phyloP scores from a whole-genome alignment of 2,888 invertebrate genomes.

The Eustalomyia histrio region DNA sequence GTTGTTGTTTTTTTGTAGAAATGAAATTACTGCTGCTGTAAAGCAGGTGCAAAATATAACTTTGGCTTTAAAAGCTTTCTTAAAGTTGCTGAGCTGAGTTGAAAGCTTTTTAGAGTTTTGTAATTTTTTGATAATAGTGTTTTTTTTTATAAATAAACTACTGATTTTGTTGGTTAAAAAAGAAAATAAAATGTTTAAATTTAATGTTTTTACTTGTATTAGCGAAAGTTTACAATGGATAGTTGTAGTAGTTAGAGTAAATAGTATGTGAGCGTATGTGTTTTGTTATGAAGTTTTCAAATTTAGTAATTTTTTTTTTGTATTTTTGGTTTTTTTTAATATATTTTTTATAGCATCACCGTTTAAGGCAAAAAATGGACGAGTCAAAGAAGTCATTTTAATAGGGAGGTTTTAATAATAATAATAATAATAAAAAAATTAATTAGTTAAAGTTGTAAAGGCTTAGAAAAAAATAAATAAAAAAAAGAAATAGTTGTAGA shows the following conservation, averaged over 20 bases:
- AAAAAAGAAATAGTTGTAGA: conserved; percentile 48
- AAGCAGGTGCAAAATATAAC: conserved; percentile 48
- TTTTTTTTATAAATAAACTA: conserved; percentile 15
- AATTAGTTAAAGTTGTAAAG: conserved; percentile 57
- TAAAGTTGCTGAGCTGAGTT: conserved; percentile 47
- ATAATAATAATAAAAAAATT: conserved; percentile 48
- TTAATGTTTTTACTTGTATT: conserved; percentile 4
- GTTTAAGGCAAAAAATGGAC: conserved; percentile 76
- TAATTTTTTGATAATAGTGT: conserved; percentile 22
- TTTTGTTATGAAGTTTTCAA: conserved; percentile 65
- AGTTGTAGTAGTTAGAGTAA: conserved; percentile 28
- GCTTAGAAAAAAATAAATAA: conserved; percentile 65
- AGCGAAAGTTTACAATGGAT: conserved; percentile 26
- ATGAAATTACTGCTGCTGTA: conserved; percentile 38
- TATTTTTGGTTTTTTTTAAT: conserved; percentile 64
- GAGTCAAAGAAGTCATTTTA: conserved; percentile 79
- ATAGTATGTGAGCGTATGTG: conserved; percentile 59
- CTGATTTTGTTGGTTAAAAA: not conserved
- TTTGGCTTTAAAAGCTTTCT: conserved; percentile 41
- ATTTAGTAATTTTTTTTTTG: conserved; percentile 49
- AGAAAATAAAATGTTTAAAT: not conserved
- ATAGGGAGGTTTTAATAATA: conserved; percentile 64
- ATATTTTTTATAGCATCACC: conserved; percentile 76
- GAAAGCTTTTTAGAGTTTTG: conserved; percentile 10
- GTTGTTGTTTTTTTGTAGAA: not conserved